Evolutionary conservation across 2,113 vertebrate genomes (phyloP).

Genomic region (Tragulus kanchil): DNA sequence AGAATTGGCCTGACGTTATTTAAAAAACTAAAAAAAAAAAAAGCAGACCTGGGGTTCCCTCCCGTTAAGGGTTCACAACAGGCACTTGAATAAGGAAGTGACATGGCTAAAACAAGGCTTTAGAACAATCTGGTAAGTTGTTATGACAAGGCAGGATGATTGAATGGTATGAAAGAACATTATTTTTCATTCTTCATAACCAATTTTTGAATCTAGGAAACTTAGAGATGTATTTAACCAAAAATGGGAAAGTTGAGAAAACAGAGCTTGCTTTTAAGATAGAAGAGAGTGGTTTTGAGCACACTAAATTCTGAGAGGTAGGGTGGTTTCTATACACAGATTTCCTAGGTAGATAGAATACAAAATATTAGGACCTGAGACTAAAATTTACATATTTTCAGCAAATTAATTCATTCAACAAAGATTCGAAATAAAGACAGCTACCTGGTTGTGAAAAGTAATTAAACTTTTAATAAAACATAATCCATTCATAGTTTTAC

Average conservation of each 20-base stretch:
- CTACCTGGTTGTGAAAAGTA: not conserved
- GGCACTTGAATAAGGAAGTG: not conserved
- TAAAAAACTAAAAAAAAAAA: too few relatives aligned
- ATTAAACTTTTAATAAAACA: constrained; percentile 31
- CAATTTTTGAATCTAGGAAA: not conserved
- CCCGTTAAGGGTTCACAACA: not conserved
- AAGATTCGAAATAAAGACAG: constrained; percentile 3
- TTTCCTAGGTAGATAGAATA: not conserved
- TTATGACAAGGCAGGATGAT: not conserved
- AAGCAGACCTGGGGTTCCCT: not conserved
- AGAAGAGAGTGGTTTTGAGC: not conserved
- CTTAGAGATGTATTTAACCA: not conserved
- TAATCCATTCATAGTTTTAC: not conserved
- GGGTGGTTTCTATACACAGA: not conserved
- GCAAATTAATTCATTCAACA: constrained; percentile 44
- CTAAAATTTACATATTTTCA: constrained; percentile 27
- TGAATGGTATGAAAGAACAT: not conserved
- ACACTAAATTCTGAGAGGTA: not conserved
- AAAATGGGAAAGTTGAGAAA: not conserved
- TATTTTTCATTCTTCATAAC: not conserved
- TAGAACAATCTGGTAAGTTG: not conserved
- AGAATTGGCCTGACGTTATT: not conserved
- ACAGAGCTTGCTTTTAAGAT: not conserved
- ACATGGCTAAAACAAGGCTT: not conserved
- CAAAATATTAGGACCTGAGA: not conserved